Conservation (phyloP, 2,888 invertebrate species). For the Parnassius apollo region DNA sequence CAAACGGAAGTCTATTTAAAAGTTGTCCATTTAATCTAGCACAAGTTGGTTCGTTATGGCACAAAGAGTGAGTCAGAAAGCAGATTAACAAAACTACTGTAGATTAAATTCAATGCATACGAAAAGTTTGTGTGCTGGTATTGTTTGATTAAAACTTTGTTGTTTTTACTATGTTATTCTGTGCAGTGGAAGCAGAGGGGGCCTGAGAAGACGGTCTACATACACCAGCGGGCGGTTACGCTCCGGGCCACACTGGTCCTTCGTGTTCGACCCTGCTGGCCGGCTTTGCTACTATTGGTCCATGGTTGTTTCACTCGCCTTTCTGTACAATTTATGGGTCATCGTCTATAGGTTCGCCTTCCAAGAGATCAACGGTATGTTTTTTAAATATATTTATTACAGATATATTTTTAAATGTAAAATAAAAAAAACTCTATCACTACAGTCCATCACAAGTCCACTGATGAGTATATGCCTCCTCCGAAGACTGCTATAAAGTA, state of each 20-base stretch:
- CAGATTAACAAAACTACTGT: conserved; percentile 26
- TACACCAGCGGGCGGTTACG: conserved; percentile 83
- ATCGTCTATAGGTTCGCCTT: conserved; percentile 99
- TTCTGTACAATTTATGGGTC: conserved; percentile 98
- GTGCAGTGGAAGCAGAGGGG: conserved; percentile 67
- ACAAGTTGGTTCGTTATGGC: conserved; percentile 23
- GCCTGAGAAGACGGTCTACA: conserved; percentile 81
- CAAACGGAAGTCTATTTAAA: conserved; percentile 21
- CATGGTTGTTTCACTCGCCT: conserved; percentile 97
- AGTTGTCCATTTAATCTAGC: conserved; percentile 20
- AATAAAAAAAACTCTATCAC: neutral
- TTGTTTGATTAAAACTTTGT: conserved; percentile 26
- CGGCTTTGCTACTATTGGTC: conserved; percentile 98
- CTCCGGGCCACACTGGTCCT: conserved; percentile 91
- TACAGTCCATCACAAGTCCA: too few species aligned
- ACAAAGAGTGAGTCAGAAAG: conserved; percentile 22
- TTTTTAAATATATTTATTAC: conserved; percentile 7
- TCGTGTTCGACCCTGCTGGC: conserved; percentile 99
- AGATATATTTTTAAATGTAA: neutral
- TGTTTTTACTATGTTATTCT: conserved; percentile 30
- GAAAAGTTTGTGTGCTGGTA: conserved; percentile 24
- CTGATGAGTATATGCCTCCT: too few species aligned
- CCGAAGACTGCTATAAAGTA: neutral
- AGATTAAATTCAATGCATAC: conserved; percentile 28
- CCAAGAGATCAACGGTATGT: conserved; percentile 95